Percentiles rank a stretch among this genome's conserved stretches.
Conservation (phyloP, 2,113 vertebrate species). For the Pavo muticus region DNA sequence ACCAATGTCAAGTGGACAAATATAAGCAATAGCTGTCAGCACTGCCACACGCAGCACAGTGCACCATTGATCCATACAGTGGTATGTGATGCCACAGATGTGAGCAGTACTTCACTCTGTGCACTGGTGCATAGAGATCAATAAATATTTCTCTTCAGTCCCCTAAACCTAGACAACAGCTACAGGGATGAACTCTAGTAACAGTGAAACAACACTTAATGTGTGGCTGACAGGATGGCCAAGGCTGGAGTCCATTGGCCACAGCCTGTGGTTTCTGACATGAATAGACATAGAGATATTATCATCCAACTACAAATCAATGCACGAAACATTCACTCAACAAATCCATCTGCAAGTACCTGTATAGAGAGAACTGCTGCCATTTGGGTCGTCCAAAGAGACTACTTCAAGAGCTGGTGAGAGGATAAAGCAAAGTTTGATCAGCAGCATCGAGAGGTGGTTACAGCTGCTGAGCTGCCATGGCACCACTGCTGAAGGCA, state of each 20-base stretch:
- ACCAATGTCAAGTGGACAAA: not conserved
- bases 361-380: not conserved
- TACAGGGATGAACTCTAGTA: not conserved
- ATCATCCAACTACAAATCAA: not conserved
- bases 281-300: not conserved
- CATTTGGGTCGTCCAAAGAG: not conserved
- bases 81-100: accelerated
- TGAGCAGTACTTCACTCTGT: not conserved
- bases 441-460: not conserved
- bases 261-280: not conserved
- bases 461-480: not conserved
- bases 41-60: too few species aligned
- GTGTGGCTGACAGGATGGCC: not conserved
- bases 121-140: not conserved
- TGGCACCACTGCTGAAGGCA: too few species aligned
- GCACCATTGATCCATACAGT: too few species aligned
- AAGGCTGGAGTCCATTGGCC: not conserved
- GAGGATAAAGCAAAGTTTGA: not conserved
- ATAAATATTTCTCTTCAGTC: not conserved
- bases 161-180: not conserved
- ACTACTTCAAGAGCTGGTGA: not conserved
- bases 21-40: not conserved
- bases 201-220: not conserved
- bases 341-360: not conserved
- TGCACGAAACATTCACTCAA: not conserved